Percentiles rank a stretch among this genome's conserved stretches.
Conservation (phyloP, 1,140 invertebrate species). For the Dendrolimus punctatus region DNA sequence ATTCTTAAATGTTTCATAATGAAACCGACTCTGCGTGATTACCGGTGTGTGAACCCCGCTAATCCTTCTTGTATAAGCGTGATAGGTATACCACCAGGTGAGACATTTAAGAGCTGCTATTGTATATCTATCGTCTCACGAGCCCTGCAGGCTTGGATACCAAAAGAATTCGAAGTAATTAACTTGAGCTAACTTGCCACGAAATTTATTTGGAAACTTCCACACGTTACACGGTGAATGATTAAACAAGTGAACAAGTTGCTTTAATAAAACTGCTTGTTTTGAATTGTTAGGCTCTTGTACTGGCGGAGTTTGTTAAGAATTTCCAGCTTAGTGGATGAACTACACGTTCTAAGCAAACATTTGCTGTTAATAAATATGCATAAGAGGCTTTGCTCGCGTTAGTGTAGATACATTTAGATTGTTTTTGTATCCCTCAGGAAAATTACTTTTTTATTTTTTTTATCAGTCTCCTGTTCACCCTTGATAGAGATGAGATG, state of each 20-base stretch:
- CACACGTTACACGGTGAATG: constrained; percentile 19
- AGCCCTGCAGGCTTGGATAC: constrained; percentile 6
- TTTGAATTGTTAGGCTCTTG: constrained; percentile 15
- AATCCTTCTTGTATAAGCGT: not conserved
- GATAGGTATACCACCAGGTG: not conserved
- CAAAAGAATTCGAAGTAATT: constrained; percentile 20
- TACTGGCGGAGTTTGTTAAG: constrained; percentile 12
- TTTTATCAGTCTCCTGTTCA: too few relatives aligned
- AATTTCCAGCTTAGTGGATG: constrained; percentile 16
- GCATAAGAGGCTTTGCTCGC: not conserved
- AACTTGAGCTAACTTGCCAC: constrained; percentile 16
- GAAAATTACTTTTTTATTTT: too few relatives aligned
- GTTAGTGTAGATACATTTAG: too few relatives aligned
- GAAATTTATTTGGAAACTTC: constrained; percentile 23
- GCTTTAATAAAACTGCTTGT: constrained; percentile 25
- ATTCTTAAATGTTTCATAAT: too few relatives aligned
- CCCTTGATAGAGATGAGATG: too few relatives aligned
- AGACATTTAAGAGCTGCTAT: too few relatives aligned
- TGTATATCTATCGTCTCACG: not conserved
- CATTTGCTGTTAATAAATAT: constrained; percentile 8
- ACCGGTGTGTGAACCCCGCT: too few relatives aligned
- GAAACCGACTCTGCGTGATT: too few relatives aligned
- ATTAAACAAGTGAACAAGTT: constrained; percentile 23
- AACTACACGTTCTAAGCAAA: constrained; percentile 13
- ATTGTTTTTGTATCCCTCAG: too few relatives aligned